A percentile compares a stretch with the other conserved stretches of the same genome.
Conservation (phyloP, 30 jellyfish, hydroid and myxozoan genomes). For the Nemopilema nomurai region DNA sequence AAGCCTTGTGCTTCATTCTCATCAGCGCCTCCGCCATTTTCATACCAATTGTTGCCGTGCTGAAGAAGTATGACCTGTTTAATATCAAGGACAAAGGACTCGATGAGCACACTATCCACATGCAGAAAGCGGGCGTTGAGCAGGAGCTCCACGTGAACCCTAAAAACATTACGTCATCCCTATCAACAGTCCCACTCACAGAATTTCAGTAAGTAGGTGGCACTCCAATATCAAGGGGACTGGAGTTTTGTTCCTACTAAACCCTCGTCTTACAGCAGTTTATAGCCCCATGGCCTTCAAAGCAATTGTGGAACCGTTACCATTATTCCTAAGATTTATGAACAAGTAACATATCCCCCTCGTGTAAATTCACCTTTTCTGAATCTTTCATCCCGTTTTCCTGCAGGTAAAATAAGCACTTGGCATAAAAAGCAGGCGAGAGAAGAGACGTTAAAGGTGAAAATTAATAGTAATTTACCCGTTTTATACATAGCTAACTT, state of each 20-base stretch:
- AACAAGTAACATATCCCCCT: no score
- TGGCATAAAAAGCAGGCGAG: neutral
- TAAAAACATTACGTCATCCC: conserved; percentile 51
- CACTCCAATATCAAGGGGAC: no score
- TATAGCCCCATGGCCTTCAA: neutral
- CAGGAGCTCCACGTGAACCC: conserved; percentile 63
- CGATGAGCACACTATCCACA: conserved; percentile 63
- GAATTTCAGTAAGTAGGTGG: conserved; percentile 41
- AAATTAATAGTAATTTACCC: neutral
- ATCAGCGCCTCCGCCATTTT: conserved; percentile 70
- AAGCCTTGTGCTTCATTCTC: conserved; percentile 78
- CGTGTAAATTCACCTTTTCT: no score
- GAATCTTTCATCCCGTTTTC: neutral
- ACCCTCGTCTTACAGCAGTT: neutral
- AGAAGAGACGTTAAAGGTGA: neutral
- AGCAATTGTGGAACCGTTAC: no score
- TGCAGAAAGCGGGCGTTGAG: conserved; percentile 66
- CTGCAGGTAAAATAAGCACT: neutral
- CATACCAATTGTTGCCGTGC: conserved; percentile 81
- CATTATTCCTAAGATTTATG: no score
- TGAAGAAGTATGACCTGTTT: conserved; percentile 76
- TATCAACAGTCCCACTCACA: conserved; percentile 75
- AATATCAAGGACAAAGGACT: conserved; percentile 38
- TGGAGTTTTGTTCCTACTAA: no score
- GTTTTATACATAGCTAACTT: neutral